Percentiles rank a stretch among this genome's conserved stretches.
phyloP scores from a whole-genome alignment of 1,140 invertebrate genomes.

The Parapsyche elsis region DNA sequence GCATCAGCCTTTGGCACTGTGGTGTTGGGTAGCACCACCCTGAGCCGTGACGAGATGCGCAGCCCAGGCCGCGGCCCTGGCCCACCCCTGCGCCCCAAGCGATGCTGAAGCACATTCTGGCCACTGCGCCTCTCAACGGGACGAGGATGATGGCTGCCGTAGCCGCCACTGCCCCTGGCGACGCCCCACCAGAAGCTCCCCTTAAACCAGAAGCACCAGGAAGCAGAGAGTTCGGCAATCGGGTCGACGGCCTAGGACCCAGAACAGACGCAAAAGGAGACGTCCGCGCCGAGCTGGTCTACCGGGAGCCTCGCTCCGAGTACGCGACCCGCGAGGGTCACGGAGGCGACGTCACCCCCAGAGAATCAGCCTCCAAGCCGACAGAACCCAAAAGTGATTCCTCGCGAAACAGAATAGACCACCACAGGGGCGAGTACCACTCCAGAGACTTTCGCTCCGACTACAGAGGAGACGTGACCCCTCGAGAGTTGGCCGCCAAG shows the following conservation, averaged over 20 bases:
- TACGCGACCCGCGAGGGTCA: constrained; percentile 43
- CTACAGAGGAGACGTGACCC: constrained; percentile 42
- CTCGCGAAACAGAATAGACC: constrained; percentile 48
- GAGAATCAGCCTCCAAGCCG: constrained; percentile 16
- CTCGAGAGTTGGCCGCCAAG: constrained; percentile 35
- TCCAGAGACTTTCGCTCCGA: constrained; percentile 34
- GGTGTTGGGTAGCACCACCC: too few relatives aligned
- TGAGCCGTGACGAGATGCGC: constrained; percentile 2
- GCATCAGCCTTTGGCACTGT: background rate
- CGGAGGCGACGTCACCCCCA: constrained; percentile 42
- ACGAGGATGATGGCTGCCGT: constrained; percentile 43
- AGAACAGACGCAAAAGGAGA: constrained; percentile 47
- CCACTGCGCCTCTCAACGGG: constrained; percentile 48
- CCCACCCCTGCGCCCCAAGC: constrained; percentile 56
- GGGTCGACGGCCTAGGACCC: constrained; percentile 45
- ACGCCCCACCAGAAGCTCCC: constrained; percentile 46
- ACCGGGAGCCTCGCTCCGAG: constrained; percentile 45
- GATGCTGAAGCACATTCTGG: constrained; percentile 67
- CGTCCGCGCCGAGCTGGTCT: constrained; percentile 28
- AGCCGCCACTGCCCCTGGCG: constrained; percentile 60
- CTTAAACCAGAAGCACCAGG: background rate
- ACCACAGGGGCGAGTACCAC: constrained; percentile 32
- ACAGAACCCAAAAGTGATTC: constrained; percentile 40
- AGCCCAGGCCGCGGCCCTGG: constrained; percentile 53
- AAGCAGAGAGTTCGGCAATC: background rate